Percentiles rank a stretch among this genome's conserved stretches.
Evolutionary conservation across 2,888 invertebrate species (phyloP).

Genomic region (Caenorhabditis panamensis): DNA sequence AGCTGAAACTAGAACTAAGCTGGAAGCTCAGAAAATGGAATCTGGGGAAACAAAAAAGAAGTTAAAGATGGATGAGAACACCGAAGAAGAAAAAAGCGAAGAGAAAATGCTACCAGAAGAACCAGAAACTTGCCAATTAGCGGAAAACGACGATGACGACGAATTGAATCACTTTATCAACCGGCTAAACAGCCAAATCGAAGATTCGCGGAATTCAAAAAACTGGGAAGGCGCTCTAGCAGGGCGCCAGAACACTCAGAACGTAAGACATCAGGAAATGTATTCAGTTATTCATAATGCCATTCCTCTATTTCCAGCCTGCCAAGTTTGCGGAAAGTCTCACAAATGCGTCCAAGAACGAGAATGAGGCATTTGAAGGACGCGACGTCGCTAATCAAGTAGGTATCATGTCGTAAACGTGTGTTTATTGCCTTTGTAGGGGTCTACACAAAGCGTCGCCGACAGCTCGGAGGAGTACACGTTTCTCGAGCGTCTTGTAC

Average conservation of each 20-base stretch:
- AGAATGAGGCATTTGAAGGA: constrained; percentile 16
- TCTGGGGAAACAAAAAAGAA: constrained; percentile 7
- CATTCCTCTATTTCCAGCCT: constrained; percentile 28
- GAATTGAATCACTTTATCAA: constrained; percentile 32
- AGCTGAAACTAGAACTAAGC: constrained; percentile 10
- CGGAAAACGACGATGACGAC: constrained; percentile 35
- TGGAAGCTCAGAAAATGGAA: not conserved
- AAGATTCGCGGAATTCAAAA: constrained; percentile 51
- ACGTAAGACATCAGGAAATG: constrained; percentile 16
- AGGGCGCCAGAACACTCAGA: constrained; percentile 51
- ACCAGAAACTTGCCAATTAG: constrained; percentile 1
- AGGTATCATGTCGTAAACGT: constrained; percentile 37
- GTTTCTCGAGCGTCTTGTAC: constrained; percentile 39
- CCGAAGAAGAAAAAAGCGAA: constrained; percentile 10
- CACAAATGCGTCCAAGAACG: constrained; percentile 47
- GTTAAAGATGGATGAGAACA: not conserved
- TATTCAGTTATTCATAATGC: not conserved
- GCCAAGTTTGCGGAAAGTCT: constrained; percentile 50
- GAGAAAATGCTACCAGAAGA: constrained; percentile 12
- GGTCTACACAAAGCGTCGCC: constrained; percentile 41
- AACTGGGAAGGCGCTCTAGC: constrained; percentile 60
- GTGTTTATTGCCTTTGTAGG: constrained; percentile 49
- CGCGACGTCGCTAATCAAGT: constrained; percentile 31
- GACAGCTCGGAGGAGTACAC: constrained; percentile 45
- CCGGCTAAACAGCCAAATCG: constrained; percentile 22